Evolutionary conservation across 2,888 invertebrate genomes (phyloP).

Genomic region (Cynaeus angustus): DNA sequence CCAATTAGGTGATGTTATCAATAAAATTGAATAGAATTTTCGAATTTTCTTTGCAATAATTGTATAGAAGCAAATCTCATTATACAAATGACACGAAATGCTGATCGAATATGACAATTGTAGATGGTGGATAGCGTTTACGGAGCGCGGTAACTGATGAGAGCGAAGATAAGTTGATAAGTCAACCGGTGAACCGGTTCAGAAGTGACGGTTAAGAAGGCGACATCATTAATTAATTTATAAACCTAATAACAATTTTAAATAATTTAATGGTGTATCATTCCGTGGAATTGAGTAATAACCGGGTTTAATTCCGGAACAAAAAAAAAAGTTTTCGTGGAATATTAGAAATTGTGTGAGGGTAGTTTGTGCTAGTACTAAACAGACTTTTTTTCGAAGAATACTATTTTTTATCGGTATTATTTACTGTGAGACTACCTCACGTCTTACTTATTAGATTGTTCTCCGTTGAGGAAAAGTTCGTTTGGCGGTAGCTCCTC

Average conservation of each 20-base stretch:
- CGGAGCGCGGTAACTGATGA: slow-evolving; percentile 45
- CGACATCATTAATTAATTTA: slow-evolving; percentile 60
- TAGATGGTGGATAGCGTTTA: slow-evolving; percentile 41
- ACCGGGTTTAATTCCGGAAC: slow-evolving; percentile 7
- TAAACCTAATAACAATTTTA: slow-evolving; percentile 51
- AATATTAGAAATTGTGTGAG: no score
- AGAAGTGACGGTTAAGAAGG: slow-evolving; percentile 55
- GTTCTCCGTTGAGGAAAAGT: slow-evolving; percentile 15
- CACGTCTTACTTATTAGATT: slow-evolving; percentile 17
- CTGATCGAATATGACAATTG: slow-evolving; percentile 45
- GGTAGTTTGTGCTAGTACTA: no score
- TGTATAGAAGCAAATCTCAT: slow-evolving; percentile 3
- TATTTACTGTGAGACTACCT: no score
- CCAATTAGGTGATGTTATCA: no score
- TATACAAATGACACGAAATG: slow-evolving; percentile 21
- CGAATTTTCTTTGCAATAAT: slow-evolving; percentile 15
- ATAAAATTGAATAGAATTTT: not conserved
- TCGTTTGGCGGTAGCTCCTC: slow-evolving; percentile 36
- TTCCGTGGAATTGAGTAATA: slow-evolving; percentile 7
- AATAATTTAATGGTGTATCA: slow-evolving; percentile 1
- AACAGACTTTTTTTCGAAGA: no score
- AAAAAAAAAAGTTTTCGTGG: slow-evolving; percentile 2
- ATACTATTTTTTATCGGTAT: no score
- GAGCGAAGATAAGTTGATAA: slow-evolving; percentile 51
- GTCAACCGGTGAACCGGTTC: slow-evolving; percentile 54